phyloP scores from a whole-genome alignment of 2,888 invertebrate genomes.

The Xylota sylvarum region DNA sequence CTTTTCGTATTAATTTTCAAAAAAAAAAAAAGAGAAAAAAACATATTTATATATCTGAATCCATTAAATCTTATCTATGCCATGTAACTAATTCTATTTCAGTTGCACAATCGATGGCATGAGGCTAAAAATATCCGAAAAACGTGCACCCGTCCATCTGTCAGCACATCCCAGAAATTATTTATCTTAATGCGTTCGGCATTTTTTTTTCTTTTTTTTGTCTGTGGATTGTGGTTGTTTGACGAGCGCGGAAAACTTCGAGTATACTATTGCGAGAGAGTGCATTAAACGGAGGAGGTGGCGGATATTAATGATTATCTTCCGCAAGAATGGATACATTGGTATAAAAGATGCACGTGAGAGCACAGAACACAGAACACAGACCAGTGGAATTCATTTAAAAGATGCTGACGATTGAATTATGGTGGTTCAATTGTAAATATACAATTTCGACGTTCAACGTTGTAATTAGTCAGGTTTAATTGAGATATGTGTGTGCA shows the following conservation, averaged over 20 bases:
- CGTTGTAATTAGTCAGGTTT: constrained; percentile 70
- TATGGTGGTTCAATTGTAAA: constrained; percentile 72
- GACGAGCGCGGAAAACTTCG: constrained; percentile 9
- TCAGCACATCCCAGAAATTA: constrained; percentile 64
- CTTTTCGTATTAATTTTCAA: constrained; percentile 28
- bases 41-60: neutral
- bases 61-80: constrained; percentile 59
- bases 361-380: constrained; percentile 3
- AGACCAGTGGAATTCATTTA: constrained; percentile 37
- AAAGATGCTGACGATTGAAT: constrained; percentile 70
- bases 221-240: constrained; percentile 3
- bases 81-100: constrained; percentile 61
- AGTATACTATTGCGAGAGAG: constrained; percentile 20
- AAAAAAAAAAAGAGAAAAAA: neutral
- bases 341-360: constrained; percentile 29
- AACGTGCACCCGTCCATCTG: constrained; percentile 65
- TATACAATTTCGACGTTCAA: constrained; percentile 66
- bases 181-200: constrained; percentile 69
- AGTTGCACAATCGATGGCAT: constrained; percentile 54
- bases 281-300: constrained; percentile 55
- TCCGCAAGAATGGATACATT: constrained; percentile 67
- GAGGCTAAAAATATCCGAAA: constrained; percentile 62
- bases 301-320: constrained; percentile 71
- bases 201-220: constrained; percentile 7
- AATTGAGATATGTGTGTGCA: constrained; percentile 39